A percentile compares a stretch with the other conserved stretches of the same genome.
These are phyloP conservation scores for Brachystomella parvula DNA, from an alignment of 1,140 invertebrate species.

Conservation along the genomic window DNA sequence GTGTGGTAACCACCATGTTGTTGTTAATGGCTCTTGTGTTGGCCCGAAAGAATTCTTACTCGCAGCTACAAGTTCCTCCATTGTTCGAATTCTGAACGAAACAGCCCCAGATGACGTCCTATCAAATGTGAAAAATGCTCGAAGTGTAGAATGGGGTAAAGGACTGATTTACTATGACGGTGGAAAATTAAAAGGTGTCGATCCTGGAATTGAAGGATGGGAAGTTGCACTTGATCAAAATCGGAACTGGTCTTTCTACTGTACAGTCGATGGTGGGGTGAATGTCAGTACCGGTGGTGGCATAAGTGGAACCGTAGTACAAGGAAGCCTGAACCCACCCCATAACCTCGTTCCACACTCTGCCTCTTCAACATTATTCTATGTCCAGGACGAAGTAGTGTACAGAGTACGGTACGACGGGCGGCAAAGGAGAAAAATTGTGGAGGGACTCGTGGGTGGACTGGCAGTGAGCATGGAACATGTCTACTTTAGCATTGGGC, in stretches of 20 bases:
- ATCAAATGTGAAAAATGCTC: background rate
- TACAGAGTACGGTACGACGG: background rate
- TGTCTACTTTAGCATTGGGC: background rate
- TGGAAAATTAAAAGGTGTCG: background rate
- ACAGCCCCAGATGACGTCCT: background rate
- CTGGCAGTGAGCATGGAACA: background rate
- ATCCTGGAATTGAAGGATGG: conserved; percentile 3
- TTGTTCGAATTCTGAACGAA: background rate
- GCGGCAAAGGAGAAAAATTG: background rate
- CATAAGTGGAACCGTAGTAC: background rate
- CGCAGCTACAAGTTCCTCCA: background rate
- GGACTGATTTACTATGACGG: background rate
- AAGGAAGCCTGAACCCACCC: background rate
- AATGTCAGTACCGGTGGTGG: background rate
- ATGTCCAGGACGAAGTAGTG: background rate
- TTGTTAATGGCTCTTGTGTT: background rate
- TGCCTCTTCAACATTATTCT: background rate
- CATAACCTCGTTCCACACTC: background rate
- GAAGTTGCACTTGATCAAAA: background rate
- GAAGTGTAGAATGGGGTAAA: background rate
- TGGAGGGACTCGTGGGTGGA: background rate
- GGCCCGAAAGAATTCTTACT: background rate
- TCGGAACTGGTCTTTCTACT: background rate
- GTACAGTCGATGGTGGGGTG: background rate
- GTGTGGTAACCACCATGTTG: background rate